phyloP scores from a whole-genome alignment of 2,797 vertebrate species.

The Melanotaenia trifasciata region DNA sequence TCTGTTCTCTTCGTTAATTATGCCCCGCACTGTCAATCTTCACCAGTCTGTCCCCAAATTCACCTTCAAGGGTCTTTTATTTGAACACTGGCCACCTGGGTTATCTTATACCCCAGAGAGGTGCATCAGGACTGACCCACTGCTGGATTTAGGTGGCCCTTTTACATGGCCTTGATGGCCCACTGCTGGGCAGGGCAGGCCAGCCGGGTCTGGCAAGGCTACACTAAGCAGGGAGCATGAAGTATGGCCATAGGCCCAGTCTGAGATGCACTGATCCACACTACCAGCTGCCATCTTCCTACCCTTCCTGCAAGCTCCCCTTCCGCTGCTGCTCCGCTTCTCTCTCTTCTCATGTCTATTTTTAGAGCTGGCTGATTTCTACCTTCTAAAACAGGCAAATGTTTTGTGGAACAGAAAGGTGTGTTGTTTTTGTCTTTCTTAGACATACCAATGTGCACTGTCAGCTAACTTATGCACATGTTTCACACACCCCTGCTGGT shows the following conservation, averaged over 20 bases:
- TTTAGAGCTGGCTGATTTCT: slow-evolving; percentile 86
- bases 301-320: slow-evolving; percentile 76
- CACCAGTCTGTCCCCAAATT: slow-evolving; percentile 52
- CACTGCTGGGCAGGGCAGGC: slow-evolving; percentile 63
- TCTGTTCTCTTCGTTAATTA: slow-evolving; percentile 63
- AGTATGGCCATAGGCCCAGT: slow-evolving; percentile 75
- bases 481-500: slow-evolving; percentile 41
- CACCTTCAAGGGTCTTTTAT: slow-evolving; percentile 63
- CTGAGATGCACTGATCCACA: slow-evolving; percentile 76
- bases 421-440: slow-evolving; percentile 49
- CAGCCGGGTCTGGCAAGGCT: slow-evolving; percentile 51
- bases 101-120: slow-evolving; percentile 30
- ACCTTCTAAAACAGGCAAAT: slow-evolving; percentile 84
- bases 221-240: slow-evolving; percentile 50
- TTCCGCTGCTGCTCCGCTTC: slow-evolving; percentile 77
- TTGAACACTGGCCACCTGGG: slow-evolving; percentile 56
- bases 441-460: slow-evolving; percentile 52
- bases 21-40: slow-evolving; percentile 46
- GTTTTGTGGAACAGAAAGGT: slow-evolving; percentile 78
- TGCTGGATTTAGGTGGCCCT: slow-evolving; percentile 58
- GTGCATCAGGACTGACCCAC: slow-evolving; percentile 43
- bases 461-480: slow-evolving; percentile 43
- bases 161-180: slow-evolving; percentile 54
- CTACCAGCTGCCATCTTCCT: slow-evolving; percentile 83
- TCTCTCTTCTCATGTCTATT: slow-evolving; percentile 82